Conservation (phyloP, 2,797 vertebrate genomes). For the Distichodus sexfasciatus region DNA sequence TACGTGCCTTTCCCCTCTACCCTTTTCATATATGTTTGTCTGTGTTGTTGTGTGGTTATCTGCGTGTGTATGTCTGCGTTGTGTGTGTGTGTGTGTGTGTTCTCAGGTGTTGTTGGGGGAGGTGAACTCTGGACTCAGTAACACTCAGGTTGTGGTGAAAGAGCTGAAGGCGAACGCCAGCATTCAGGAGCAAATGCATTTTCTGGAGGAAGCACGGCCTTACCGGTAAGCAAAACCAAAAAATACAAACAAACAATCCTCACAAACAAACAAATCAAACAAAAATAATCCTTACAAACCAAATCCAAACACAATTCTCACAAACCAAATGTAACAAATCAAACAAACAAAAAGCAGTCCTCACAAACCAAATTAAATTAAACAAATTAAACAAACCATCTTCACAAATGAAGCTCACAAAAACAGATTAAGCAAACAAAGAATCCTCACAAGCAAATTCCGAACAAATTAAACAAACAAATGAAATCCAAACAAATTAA, state of each 20-base stretch:
- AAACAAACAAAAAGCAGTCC: no score
- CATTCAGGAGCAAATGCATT: constrained; percentile 90
- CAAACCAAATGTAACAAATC: no score
- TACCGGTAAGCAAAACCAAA: constrained; percentile 76
- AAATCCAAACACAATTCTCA: no score
- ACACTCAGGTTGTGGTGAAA: constrained; percentile 92
- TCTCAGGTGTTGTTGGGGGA: constrained; percentile 91
- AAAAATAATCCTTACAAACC: no score
- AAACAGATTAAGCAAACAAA: no score
- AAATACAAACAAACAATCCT: not conserved
- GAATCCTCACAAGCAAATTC: no score
- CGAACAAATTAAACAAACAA: no score
- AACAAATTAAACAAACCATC: no score
- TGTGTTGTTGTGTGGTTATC: constrained; percentile 38
- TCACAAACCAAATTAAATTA: no score
- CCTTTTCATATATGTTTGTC: constrained; percentile 33
- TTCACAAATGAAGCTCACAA: no score
- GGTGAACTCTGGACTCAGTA: constrained; percentile 81
- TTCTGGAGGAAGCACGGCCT: constrained; percentile 89
- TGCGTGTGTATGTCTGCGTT: constrained; percentile 30
- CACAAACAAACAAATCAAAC: no score
- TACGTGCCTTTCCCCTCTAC: constrained; percentile 26
- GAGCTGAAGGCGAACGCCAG: constrained; percentile 87
- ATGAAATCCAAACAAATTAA: no score
- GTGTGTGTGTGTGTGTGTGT: constrained; percentile 38